phyloP scores from a whole-genome alignment of 2,797 vertebrate genomes.

The Halcyon chelicuti region DNA sequence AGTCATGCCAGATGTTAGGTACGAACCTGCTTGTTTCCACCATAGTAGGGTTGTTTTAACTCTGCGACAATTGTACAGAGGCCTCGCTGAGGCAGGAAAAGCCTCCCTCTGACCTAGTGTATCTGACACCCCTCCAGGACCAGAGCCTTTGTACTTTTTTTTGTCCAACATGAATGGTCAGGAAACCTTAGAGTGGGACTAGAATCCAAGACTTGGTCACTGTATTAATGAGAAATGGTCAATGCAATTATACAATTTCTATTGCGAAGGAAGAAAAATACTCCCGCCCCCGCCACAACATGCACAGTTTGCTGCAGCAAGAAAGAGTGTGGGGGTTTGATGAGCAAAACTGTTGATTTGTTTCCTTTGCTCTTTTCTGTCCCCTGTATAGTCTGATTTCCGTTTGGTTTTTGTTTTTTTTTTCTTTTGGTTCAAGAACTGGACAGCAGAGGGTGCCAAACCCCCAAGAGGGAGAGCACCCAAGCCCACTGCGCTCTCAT shows the following conservation, averaged over 20 bases:
- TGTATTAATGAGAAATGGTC: background rate
- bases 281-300: too few relatives aligned
- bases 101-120: background rate
- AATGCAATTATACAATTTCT: background rate
- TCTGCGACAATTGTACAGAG: background rate
- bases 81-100: background rate
- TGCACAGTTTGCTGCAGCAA: background rate
- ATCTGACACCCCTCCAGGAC: background rate
- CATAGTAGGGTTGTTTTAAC: background rate
- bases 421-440: background rate
- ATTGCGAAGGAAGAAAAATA: background rate
- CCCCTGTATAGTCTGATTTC: accelerated
- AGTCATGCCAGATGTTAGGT: constrained; percentile 26
- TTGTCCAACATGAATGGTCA: background rate
- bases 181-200: background rate
- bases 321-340: accelerated
- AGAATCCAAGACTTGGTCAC: background rate
- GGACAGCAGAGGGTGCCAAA: constrained; percentile 69
- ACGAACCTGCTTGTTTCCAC: background rate
- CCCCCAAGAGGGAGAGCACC: constrained; percentile 51
- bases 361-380: background rate
- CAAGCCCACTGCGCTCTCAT: background rate
- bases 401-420: background rate
- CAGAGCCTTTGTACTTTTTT: background rate
- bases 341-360: background rate